phyloP scores from a whole-genome alignment of 1,140 invertebrate genomes.

The Neuroterus valhalla region DNA sequence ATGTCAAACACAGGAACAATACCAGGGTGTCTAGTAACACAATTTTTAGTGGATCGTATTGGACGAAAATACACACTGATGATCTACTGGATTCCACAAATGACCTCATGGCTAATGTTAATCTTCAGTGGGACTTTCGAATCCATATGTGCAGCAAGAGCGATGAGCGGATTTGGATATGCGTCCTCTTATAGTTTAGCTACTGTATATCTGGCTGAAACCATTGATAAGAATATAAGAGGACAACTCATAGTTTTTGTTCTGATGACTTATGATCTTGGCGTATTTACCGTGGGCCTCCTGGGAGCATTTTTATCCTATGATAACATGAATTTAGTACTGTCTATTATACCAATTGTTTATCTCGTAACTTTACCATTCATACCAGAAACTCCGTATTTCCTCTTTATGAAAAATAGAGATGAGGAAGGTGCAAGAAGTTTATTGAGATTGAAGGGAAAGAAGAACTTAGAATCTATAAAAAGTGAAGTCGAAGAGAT shows the following conservation, averaged over 20 bases:
- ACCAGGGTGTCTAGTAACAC: slow-evolving; percentile 58
- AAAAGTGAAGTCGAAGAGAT: slow-evolving; percentile 79
- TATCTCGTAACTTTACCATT: slow-evolving; percentile 80
- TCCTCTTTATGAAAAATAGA: slow-evolving; percentile 78
- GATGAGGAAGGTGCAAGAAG: slow-evolving; percentile 78
- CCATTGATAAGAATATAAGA: slow-evolving; percentile 74
- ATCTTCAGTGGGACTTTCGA: slow-evolving; percentile 54
- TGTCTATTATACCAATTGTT: slow-evolving; percentile 74
- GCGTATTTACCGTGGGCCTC: slow-evolving; percentile 73
- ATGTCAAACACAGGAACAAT: slow-evolving; percentile 62
- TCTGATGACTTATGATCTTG: slow-evolving; percentile 75
- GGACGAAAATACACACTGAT: slow-evolving; percentile 63
- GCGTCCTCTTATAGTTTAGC: slow-evolving; percentile 70
- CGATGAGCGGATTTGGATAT: slow-evolving; percentile 72
- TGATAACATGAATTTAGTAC: slow-evolving; percentile 73
- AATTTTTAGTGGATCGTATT: slow-evolving; percentile 60
- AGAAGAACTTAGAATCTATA: slow-evolving; percentile 74
- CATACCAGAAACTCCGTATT: slow-evolving; percentile 87
- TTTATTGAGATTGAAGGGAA: slow-evolving; percentile 78
- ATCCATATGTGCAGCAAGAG: slow-evolving; percentile 61
- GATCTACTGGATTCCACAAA: slow-evolving; percentile 59
- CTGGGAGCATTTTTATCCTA: slow-evolving; percentile 74
- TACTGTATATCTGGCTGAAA: slow-evolving; percentile 77
- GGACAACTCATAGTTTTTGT: slow-evolving; percentile 75
- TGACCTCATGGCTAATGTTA: slow-evolving; percentile 63